phyloP scores from a whole-genome alignment of 1,140 invertebrate species.

The Cyclargus thomasi region DNA sequence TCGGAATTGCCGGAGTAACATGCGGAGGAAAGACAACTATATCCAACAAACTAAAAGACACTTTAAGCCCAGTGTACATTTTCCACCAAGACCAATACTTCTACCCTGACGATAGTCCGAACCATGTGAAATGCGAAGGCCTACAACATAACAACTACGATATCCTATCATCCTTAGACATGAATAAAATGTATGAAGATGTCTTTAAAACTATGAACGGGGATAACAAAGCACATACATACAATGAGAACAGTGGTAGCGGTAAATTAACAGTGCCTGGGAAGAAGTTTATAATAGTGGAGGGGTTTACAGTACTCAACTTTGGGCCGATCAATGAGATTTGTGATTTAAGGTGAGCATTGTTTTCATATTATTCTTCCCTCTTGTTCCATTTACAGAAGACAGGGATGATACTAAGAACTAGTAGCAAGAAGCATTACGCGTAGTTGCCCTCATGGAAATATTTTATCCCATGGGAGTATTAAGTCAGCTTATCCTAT shows the following conservation, averaged over 20 bases:
- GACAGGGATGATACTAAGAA: too few relatives aligned
- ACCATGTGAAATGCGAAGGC: constrained; percentile 79
- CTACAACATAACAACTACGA: constrained; percentile 89
- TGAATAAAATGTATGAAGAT: constrained; percentile 81
- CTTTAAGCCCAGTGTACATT: constrained; percentile 74
- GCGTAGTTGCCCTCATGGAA: too few relatives aligned
- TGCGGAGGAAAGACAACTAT: constrained; percentile 88
- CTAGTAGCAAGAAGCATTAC: too few relatives aligned
- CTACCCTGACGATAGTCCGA: constrained; percentile 79
- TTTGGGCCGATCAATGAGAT: constrained; percentile 78
- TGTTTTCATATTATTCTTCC: neutral
- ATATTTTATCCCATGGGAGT: too few relatives aligned
- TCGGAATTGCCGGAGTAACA: constrained; percentile 86
- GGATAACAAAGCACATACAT: constrained; percentile 32
- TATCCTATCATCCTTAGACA: constrained; percentile 82
- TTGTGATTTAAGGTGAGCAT: constrained; percentile 76
- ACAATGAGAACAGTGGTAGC: constrained; percentile 20
- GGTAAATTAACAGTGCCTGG: constrained; percentile 36
- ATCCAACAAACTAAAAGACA: constrained; percentile 75
- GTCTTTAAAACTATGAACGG: constrained; percentile 64
- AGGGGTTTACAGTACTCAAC: constrained; percentile 86
- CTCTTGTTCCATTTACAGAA: too few relatives aligned
- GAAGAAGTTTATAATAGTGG: constrained; percentile 80
- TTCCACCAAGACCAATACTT: constrained; percentile 89
- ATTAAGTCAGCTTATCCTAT: too few relatives aligned